Evolutionary conservation across 1,140 invertebrate species (phyloP).

Genomic region (Scaptomyza montana): DNA sequence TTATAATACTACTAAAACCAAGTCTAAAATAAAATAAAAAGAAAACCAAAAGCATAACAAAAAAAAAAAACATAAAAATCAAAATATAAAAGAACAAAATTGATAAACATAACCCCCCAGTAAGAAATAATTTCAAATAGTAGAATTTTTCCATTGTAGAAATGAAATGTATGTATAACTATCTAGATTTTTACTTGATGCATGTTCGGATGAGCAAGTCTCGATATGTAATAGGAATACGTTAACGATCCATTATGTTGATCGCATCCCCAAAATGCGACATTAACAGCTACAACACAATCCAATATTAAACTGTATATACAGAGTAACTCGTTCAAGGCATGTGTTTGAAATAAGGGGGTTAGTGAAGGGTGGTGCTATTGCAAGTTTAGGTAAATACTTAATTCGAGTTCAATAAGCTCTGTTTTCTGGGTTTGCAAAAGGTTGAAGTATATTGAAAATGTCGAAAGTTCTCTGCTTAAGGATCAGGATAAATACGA

Average conservation of each 20-base stretch:
- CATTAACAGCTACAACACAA: conserved; percentile 11
- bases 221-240: conserved; percentile 18
- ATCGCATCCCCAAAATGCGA: conserved; percentile 9
- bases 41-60: conserved; percentile 28
- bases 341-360: conserved; percentile 26
- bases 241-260: conserved; percentile 7
- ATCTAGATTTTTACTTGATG: conserved; percentile 54
- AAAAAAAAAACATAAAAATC: conserved; percentile 44
- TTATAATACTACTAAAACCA: conserved; percentile 12
- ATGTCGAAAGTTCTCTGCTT: not conserved
- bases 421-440: conserved; percentile 3
- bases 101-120: conserved; percentile 26
- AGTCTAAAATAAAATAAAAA: conserved; percentile 6
- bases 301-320: conserved; percentile 35
- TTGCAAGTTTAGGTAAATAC: conserved; percentile 7
- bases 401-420: conserved; percentile 1
- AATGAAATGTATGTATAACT: conserved; percentile 54
- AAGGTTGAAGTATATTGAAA: not conserved
- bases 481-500: not conserved
- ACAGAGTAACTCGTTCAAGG: conserved; percentile 31
- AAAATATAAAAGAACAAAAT: conserved; percentile 13
- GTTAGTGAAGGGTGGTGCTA: conserved; percentile 13
- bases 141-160: conserved; percentile 80
- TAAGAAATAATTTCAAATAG: conserved; percentile 59
- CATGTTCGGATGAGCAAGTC: conserved; percentile 25